These are phyloP conservation scores for Leptobrachium leishanense DNA, from an alignment of 2,113 vertebrate genomes.

Conservation along the genomic window DNA sequence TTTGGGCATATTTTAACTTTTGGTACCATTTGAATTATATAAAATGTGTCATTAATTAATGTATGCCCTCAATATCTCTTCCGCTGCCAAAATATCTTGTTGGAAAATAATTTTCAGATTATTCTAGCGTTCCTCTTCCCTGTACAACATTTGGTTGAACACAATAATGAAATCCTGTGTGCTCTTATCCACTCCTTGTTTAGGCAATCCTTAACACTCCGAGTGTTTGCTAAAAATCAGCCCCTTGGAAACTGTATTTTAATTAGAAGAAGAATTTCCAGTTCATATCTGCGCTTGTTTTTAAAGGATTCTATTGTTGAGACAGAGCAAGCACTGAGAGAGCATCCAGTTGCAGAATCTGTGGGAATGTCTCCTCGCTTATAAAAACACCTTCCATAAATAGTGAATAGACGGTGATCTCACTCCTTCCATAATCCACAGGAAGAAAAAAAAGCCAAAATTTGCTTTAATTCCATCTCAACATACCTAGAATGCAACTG, in stretches of 20 bases:
- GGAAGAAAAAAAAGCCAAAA: too few relatives aligned
- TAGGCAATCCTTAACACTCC: constrained; percentile 23
- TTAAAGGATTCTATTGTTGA: constrained; percentile 43
- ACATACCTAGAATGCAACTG: background rate
- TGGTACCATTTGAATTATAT: too few relatives aligned
- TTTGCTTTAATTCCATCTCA: background rate
- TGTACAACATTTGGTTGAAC: constrained; percentile 13
- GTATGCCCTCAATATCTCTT: background rate
- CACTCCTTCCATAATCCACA: constrained; percentile 24
- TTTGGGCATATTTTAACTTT: too few relatives aligned
- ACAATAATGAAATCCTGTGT: constrained; percentile 7
- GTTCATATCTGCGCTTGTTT: background rate
- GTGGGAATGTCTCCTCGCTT: constrained; percentile 38
- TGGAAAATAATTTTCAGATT: constrained; percentile 7
- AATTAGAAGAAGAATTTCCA: constrained; percentile 41
- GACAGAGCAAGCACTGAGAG: background rate
- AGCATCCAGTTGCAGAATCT: constrained; percentile 25
- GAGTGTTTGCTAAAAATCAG: background rate
- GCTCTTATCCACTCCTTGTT: constrained; percentile 35
- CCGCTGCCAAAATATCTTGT: constrained; percentile 16
- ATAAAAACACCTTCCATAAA: constrained; percentile 44
- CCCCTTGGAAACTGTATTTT: constrained; percentile 17
- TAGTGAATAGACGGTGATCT: constrained; percentile 37
- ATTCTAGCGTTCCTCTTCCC: background rate
- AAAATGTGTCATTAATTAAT: background rate